Evolutionary conservation across 2,888 invertebrate species (phyloP).

Genomic region (Cremastobaeus sp.): DNA sequence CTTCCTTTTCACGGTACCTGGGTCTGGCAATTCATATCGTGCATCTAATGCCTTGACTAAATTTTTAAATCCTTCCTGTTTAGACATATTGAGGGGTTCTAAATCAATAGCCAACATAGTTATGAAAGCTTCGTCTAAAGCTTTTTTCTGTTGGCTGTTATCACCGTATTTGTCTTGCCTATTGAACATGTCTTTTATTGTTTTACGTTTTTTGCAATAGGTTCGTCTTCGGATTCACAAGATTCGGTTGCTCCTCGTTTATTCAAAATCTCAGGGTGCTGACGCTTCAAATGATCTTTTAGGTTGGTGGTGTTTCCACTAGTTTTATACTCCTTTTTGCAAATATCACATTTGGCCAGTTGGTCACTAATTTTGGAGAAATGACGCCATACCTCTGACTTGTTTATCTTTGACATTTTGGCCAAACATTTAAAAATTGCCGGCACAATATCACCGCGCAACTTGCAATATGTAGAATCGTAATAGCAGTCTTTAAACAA

Average conservation of each 20-base stretch:
- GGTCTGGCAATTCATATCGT: constrained; percentile 7
- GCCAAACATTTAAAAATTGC: not conserved
- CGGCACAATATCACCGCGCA: not conserved
- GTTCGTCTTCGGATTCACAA: constrained; percentile 8
- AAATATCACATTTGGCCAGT: constrained; percentile 3
- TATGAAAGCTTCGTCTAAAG: constrained; percentile 6
- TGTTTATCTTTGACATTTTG: constrained; percentile 8
- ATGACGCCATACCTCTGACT: constrained; percentile 10
- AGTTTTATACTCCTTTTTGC: constrained; percentile 10
- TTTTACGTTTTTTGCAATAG: constrained; percentile 14
- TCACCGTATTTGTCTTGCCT: constrained; percentile 9
- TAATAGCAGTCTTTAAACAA: not conserved
- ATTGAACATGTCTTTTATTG: constrained; percentile 15
- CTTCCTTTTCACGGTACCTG: constrained; percentile 10
- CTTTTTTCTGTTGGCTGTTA: not conserved
- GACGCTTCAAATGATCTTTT: constrained; percentile 11
- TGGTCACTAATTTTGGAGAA: constrained; percentile 6
- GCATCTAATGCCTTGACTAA: constrained; percentile 3
- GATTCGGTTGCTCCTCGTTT: not conserved
- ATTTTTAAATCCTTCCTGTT: constrained; percentile 4
- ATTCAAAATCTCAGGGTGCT: constrained; percentile 3
- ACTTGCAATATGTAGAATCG: not conserved
- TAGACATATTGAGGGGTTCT: constrained; percentile 12
- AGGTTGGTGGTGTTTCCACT: constrained; percentile 19
- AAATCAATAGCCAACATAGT: constrained; percentile 15